phyloP scores from a whole-genome alignment of 2,888 invertebrate genomes.

The Junonia oenone region DNA sequence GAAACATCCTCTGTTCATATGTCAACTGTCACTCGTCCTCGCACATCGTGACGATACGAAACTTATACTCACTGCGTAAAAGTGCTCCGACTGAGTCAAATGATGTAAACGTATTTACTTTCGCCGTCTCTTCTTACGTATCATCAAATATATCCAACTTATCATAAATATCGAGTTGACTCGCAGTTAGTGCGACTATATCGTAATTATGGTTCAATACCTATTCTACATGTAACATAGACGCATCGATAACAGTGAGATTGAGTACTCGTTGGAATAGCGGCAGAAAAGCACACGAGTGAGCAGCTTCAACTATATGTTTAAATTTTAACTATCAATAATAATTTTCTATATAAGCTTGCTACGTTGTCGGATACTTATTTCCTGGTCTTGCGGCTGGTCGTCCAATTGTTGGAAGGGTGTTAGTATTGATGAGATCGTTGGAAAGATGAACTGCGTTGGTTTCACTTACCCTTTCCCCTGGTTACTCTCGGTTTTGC shows the following conservation, averaged over 20 bases:
- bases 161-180: not conserved
- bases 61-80: not conserved
- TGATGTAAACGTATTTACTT: not conserved
- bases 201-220: not conserved
- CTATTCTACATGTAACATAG: not conserved
- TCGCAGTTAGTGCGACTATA: not conserved
- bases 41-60: not conserved
- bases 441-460: not conserved
- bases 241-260: not conserved
- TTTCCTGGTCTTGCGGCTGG: not conserved
- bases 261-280: not conserved
- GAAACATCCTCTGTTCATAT: not conserved
- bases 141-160: not conserved
- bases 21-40: not conserved
- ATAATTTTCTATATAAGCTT: not conserved
- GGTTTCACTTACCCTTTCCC: conserved; percentile 47
- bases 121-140: not conserved
- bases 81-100: not conserved
- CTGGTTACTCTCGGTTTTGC: conserved; percentile 47
- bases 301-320: not conserved
- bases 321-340: not conserved
- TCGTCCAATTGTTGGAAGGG: not conserved
- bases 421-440: not conserved
- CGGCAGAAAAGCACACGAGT: not conserved
- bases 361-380: not conserved